Percentiles rank a stretch among this genome's conserved stretches.
These are phyloP conservation scores for Odontocolon sp. DNA, from an alignment of 2,888 invertebrate species.

Conservation along the genomic window DNA sequence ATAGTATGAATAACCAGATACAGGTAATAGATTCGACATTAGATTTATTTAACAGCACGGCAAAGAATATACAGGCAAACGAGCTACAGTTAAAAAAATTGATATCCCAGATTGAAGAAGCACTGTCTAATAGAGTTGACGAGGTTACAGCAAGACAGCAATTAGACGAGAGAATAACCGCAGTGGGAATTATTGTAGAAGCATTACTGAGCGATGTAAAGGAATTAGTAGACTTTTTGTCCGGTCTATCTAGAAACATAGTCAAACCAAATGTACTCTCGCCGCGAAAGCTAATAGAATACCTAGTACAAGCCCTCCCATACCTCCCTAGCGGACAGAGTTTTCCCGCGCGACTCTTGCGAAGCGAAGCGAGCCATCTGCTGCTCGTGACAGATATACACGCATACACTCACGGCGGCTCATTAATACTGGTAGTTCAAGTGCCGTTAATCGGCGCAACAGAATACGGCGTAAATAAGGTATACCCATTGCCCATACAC, in stretches of 20 bases:
- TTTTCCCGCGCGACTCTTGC: too few species aligned
- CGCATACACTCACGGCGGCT: not conserved
- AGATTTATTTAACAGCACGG: not conserved
- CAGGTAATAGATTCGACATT: not conserved
- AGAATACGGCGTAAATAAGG: not conserved
- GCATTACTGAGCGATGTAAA: not conserved
- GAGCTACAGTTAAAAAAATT: not conserved
- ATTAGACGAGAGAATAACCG: not conserved
- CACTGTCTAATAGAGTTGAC: not conserved
- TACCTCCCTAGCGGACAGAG: too few species aligned
- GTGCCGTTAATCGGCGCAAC: not conserved
- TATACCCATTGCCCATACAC: not conserved
- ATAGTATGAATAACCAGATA: not conserved
- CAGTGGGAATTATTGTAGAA: constrained; percentile 12
- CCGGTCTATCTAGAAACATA: not conserved
- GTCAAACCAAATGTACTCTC: not conserved
- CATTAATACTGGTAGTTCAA: not conserved
- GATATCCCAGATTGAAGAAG: not conserved
- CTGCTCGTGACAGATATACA: not conserved
- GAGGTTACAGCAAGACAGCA: not conserved
- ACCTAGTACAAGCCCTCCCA: too few species aligned
- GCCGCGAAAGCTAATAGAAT: too few species aligned
- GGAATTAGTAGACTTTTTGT: not conserved
- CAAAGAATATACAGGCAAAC: not conserved
- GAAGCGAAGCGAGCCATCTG: too few species aligned